These are phyloP conservation scores for Epicampocera succincta DNA, from an alignment of 2,888 invertebrate genomes.

Conservation along the genomic window DNA sequence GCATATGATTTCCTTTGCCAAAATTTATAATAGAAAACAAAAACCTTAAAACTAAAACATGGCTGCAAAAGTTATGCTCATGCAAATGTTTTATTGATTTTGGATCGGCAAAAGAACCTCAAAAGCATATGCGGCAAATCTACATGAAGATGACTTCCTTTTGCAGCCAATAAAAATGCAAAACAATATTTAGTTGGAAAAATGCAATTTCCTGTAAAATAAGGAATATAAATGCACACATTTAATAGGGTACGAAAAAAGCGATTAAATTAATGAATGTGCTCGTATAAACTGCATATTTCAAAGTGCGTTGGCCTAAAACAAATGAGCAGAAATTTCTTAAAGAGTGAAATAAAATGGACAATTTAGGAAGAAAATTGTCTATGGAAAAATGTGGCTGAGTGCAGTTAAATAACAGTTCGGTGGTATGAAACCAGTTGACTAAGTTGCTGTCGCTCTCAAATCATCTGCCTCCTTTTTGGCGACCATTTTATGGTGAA, in stretches of 20 bases:
- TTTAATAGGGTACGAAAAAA: background rate
- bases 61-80: constrained; percentile 20
- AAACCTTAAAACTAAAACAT: constrained; percentile 3
- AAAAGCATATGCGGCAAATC: constrained; percentile 37
- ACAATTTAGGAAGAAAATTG: too few species aligned
- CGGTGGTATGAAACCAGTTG: too few species aligned
- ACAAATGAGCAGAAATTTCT: too few species aligned
- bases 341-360: too few species aligned
- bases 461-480: too few species aligned
- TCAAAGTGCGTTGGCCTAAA: background rate
- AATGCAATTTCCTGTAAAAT: constrained; percentile 51
- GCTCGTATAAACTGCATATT: too few species aligned
- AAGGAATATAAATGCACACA: constrained; percentile 33
- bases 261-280: background rate
- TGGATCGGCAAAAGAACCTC: constrained; percentile 36
- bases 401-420: too few species aligned
- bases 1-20: constrained; percentile 33
- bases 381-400: too few species aligned
- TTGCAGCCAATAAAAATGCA: constrained; percentile 55
- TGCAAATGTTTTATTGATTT: constrained; percentile 44
- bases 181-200: constrained; percentile 42
- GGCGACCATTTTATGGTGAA: too few species aligned
- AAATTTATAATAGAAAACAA: constrained; percentile 6
- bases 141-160: constrained; percentile 22
- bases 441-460: too few species aligned